Base-by-base conservation (phyloP, 2,888 invertebrate species). In the Tupiocoris notatus region DNA sequence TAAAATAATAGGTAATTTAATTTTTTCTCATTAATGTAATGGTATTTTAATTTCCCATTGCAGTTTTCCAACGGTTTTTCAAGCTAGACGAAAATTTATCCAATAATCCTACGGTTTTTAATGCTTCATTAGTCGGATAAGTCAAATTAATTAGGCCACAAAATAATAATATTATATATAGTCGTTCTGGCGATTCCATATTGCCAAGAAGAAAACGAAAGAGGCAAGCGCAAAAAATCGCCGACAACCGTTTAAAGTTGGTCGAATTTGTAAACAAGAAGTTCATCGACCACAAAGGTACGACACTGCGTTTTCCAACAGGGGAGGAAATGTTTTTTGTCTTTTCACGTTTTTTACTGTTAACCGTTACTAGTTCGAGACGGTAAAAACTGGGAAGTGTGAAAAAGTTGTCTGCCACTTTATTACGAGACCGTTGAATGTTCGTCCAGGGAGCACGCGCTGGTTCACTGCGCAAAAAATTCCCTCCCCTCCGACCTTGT, bases 361-460 rank as follows among this genome's bases (percentile, higher is more conserved):
- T 67, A 22, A 39, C 6, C 39, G 22, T 20, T 54, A 7, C 22
- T 21, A 6, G 56, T 9, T 21, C 54, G 22, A 57, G n/a, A 22
- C 56, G 21, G 67, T 70, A 75, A 62, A 74, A 76, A 77, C 12
- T 20, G 57, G 56, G 54, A 54, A 17, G 2, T 83, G 77, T 80
- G 83, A 25, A 82, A 82, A 80, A 80, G 83, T 71, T 81, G 82
- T 57, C 79, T 82, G 54, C 81, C 77, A 17, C 78, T 78, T 79
- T 82, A 67, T 81, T 83, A 62, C 79, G 76, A 16, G 58, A 79
- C 22, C 82, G 82, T 77, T 39, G 39, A 39, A 39, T 39, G 39
- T 39, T 12, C 39, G 39, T 39, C 39, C 39, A 39, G 39, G 39
- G 39, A 39, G 39, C 39, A 39, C 39, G 39, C 39, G 39, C 12